Evolutionary conservation across 2,113 vertebrate species (phyloP).

Genomic region (Rostratula benghalensis): DNA sequence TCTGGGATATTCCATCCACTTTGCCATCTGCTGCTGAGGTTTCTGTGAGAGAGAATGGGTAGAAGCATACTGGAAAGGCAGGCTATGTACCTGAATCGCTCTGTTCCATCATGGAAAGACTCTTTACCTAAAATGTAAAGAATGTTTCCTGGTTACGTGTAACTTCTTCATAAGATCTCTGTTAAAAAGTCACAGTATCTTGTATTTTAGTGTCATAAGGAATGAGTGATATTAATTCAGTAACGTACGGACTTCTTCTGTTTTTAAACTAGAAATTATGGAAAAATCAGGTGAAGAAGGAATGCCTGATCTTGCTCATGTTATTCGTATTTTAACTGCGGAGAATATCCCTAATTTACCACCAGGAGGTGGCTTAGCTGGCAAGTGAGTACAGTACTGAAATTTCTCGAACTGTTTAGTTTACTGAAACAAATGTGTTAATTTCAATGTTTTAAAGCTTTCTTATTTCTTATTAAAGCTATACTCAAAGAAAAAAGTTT

Average conservation of each 20-base stretch:
- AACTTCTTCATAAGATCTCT: background rate
- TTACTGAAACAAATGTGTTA: background rate
- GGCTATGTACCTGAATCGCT: background rate
- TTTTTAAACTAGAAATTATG: conserved; percentile 88
- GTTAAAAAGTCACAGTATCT: background rate
- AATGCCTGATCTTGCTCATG: conserved; percentile 92
- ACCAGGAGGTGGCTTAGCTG: conserved; percentile 96
- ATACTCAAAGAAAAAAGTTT: background rate
- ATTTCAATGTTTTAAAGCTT: background rate
- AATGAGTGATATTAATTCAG: background rate
- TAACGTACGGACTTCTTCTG: conserved; percentile 49
- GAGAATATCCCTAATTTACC: conserved; percentile 93
- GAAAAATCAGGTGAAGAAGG: conserved; percentile 90
- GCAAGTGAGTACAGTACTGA: conserved; percentile 87
- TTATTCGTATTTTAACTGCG: conserved; percentile 93
- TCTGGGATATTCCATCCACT: background rate
- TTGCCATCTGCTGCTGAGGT: background rate
- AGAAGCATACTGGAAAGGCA: background rate
- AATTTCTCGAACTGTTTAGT: background rate
- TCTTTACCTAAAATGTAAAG: background rate
- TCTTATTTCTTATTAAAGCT: background rate
- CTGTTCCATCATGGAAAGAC: background rate
- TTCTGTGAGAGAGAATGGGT: background rate
- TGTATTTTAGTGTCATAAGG: background rate
- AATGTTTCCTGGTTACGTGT: background rate